Conservation (phyloP, 2,797 vertebrate genomes). For the Aselliscus stoliczkanus region DNA sequence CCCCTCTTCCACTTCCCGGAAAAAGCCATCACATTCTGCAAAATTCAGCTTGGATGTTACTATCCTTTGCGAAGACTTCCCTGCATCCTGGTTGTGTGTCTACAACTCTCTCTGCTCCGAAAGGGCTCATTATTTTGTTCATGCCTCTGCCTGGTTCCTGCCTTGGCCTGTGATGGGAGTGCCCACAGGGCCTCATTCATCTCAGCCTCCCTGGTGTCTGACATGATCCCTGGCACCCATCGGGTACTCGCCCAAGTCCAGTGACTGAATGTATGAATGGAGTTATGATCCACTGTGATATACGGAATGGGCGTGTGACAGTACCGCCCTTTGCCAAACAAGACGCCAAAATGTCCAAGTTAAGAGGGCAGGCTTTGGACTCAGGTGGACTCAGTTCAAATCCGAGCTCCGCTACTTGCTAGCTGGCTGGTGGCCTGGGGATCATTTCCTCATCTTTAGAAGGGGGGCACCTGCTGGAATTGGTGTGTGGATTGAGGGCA, state of each 20-base stretch:
- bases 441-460: neutral
- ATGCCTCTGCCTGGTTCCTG: neutral
- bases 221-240: neutral
- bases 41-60: neutral
- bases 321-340: neutral
- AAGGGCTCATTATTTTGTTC: neutral
- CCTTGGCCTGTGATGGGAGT: neutral
- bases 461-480: neutral
- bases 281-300: neutral
- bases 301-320: neutral
- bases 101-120: neutral
- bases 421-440: neutral
- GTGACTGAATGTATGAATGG: neutral
- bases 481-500: neutral
- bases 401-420: neutral
- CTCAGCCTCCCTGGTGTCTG: neutral
- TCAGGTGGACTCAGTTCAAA: neutral
- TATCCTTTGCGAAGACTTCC: neutral
- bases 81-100: accelerated
- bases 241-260: neutral
- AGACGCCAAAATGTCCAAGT: neutral
- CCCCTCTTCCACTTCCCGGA: neutral
- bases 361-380: neutral
- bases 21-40: neutral
- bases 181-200: neutral